Base-by-base conservation (phyloP, 2,113 vertebrate genomes). In the Dasyprocta punctata region DNA sequence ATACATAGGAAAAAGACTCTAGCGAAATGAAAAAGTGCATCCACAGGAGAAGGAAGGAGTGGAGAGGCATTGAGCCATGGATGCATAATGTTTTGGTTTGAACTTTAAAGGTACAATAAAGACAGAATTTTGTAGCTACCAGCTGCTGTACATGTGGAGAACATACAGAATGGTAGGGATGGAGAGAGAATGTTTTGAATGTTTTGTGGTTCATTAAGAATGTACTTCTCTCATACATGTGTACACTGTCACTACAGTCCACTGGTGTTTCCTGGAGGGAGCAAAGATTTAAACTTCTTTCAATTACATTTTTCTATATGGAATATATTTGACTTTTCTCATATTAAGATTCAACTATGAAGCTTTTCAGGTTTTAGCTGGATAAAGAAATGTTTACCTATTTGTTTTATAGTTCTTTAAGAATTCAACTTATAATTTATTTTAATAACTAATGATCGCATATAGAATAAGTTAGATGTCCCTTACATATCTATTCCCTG, bases 201-300 rank as follows among this genome's bases (percentile, higher is more conserved):
- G 47, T 90, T 94, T 88, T 93, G 47, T 90, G 69, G 77, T 60
- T 92, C 56, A 89, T 93, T 94, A 88, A 95, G 92, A 91, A 96
- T 78, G 54, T 81, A 28, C 54, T 90, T 84, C 30, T 92, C n/a
- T 94, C n/a, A 22, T 69, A 22, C 33, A 58, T 58, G 49, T n/a
- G 5, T 14, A 38, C 14, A 14, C 36, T 90, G 47, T 92, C 94
- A 80, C 75, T 83, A 81, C 1, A 80, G 20, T 41, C n/a, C 13
- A 19, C 44, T 49, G 60, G 28, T 19, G 33, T 88, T 90, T 88
- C 78, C 54, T 88, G 49, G n/a, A 90, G 77, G 88, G 38, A 86
- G 24, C 33, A 56, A 92, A 95, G 49, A 85, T 81, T 80, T 88
- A 75, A 61, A 61, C 36, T 30, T 77, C 16, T 83, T 80, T 84